Conservation (phyloP, 2,797 vertebrate species). For the Dermochelys coriacea region DNA sequence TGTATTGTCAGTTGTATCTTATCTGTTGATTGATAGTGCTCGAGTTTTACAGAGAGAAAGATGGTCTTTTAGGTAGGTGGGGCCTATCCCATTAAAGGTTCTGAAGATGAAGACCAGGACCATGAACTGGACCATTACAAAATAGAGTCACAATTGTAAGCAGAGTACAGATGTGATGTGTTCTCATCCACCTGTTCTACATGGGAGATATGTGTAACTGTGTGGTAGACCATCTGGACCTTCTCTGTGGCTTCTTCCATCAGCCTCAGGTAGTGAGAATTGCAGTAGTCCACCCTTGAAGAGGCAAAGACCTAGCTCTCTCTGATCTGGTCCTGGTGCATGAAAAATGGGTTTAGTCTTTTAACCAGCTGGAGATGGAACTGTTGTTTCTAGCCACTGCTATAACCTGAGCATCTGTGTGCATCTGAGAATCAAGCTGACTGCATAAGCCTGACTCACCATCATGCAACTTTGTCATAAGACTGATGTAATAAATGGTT, state of each 20-base stretch:
- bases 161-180: not conserved
- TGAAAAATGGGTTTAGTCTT: not conserved
- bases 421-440: not conserved
- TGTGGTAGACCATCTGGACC: not conserved
- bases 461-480: not conserved
- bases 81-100: not conserved
- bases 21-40: not conserved
- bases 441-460: not conserved
- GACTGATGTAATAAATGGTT: not conserved
- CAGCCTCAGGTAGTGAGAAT: not conserved
- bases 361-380: not conserved
- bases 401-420: not conserved
- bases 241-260: not conserved
- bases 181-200: not conserved
- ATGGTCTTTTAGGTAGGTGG: not conserved
- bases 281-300: not conserved
- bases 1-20: not conserved
- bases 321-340: not conserved
- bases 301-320: not conserved
- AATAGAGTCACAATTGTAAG: not conserved
- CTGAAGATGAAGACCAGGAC: not conserved
- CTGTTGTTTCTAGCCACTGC: not conserved
- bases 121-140: not conserved
- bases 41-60: not conserved
- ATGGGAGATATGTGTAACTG: not conserved